These are phyloP conservation scores for Scrobipalpa atriplicella DNA, from an alignment of 2,888 invertebrate genomes.

Conservation along the genomic window DNA sequence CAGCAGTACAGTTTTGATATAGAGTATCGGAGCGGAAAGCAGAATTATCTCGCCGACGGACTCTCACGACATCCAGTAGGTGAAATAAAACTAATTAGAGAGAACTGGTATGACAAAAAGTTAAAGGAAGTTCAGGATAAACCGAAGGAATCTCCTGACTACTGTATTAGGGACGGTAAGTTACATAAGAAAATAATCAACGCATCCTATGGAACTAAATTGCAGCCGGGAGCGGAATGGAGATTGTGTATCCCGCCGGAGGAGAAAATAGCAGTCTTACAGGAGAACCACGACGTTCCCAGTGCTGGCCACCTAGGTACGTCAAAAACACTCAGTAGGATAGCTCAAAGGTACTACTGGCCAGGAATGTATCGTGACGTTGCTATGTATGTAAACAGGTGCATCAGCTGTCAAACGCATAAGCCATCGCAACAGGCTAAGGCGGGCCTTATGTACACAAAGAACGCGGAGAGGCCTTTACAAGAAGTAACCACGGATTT, in stretches of 20 bases:
- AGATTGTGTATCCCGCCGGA: too few relatives aligned
- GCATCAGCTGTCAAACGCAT: background rate
- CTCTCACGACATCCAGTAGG: background rate
- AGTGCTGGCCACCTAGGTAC: too few relatives aligned
- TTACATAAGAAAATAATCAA: background rate
- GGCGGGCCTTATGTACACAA: slow-evolving; percentile 18
- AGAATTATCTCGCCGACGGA: background rate
- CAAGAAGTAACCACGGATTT: slow-evolving; percentile 17
- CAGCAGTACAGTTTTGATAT: too few relatives aligned
- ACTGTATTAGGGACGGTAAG: background rate
- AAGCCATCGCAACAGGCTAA: background rate
- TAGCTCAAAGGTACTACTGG: background rate
- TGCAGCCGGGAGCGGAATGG: too few relatives aligned
- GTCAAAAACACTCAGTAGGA: too few relatives aligned
- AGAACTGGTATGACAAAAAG: background rate
- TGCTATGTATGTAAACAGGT: slow-evolving; percentile 7
- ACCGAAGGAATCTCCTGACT: background rate
- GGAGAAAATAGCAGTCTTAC: too few relatives aligned
- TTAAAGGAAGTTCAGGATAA: background rate
- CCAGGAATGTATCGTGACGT: background rate
- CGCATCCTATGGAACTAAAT: too few relatives aligned
- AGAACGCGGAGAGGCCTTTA: slow-evolving; percentile 20
- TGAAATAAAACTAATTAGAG: background rate
- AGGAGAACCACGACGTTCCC: too few relatives aligned
- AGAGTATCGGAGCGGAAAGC: background rate